A percentile compares a stretch with the other conserved stretches of the same genome.
Evolutionary conservation across 2,113 vertebrate genomes (phyloP).

Genomic region (Athene noctua): DNA sequence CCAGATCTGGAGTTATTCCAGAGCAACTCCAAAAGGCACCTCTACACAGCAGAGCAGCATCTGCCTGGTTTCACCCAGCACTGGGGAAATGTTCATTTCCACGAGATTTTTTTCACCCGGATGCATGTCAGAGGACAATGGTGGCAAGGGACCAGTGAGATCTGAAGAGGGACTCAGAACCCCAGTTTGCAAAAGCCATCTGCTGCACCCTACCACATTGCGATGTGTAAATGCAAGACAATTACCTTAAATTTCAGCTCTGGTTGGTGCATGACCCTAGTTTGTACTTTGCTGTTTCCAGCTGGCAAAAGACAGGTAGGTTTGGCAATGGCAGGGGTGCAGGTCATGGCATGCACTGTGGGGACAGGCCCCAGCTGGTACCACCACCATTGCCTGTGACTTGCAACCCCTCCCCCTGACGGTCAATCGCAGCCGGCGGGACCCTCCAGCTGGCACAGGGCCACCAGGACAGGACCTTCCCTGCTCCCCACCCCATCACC

Average conservation of each 20-base stretch:
- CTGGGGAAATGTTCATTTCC: background rate
- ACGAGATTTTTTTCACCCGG: background rate
- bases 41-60: accelerated
- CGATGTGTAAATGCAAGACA: background rate
- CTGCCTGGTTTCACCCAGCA: background rate
- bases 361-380: background rate
- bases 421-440: accelerated
- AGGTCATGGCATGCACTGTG: accelerated
- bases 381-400: accelerated
- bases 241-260: background rate
- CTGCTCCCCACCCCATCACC: background rate
- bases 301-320: background rate
- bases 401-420: background rate
- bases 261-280: background rate
- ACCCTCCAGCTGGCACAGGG: background rate
- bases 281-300: background rate
- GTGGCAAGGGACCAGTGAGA: background rate
- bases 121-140: accelerated
- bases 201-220: background rate
- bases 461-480: background rate
- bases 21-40: background rate
- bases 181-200: background rate
- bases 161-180: accelerated
- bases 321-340: background rate
- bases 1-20: slow-evolving; percentile 39